Evolutionary conservation across 2,797 vertebrate genomes (phyloP), one percentile per base, ranked within the genome.

Genomic region (Dendrocincla tyrannina): DNA sequence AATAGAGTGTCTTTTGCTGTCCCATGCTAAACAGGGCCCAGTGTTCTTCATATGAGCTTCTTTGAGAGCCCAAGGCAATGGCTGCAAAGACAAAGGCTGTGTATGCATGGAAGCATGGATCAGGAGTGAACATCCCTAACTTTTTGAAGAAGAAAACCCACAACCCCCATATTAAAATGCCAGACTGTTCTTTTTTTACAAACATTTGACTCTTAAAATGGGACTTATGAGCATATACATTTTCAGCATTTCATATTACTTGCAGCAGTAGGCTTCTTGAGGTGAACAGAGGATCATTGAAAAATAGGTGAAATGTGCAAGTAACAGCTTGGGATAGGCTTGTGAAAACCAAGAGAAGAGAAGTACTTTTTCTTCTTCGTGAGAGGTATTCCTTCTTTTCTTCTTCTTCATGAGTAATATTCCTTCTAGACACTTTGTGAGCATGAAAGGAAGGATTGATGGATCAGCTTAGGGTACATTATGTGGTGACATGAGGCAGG

Each of bases 11-110:
- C 4, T 14, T 68, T 60, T 66, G 27, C 23, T 37, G 16, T 22
- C 27, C 6, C 18, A n/a, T 0, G 0, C 5, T 11, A 27, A 35
- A 3, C 3, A 28, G 13, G 4, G 14, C 16, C 10, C 5, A 7
- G 23, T 4, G 25, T 58, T 35, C 22, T 5, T 6, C 35, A 2
- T 42, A 5, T 0, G 50, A n/a, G 1, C 35, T 49, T 18, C 67
- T 44, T 5, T 49, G 5, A 2, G 59, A n/a, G 50, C 35, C 32
- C 41, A 2, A 41, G 66, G 7, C 37, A 33, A 55, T 17, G 41
- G 14, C 58, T 49, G 37, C 3, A 4, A 58, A 35, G 17, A 7
- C 44, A n/a, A 47, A 12, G 49, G 8, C 56, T 56, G 52, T 2
- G 7, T 15, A 25, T 22, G 7, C 33, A n/a, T 18, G 17, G 52